These are phyloP conservation scores for Chromis chromis DNA, from an alignment of 2,797 vertebrate genomes.

Conservation along the genomic window DNA sequence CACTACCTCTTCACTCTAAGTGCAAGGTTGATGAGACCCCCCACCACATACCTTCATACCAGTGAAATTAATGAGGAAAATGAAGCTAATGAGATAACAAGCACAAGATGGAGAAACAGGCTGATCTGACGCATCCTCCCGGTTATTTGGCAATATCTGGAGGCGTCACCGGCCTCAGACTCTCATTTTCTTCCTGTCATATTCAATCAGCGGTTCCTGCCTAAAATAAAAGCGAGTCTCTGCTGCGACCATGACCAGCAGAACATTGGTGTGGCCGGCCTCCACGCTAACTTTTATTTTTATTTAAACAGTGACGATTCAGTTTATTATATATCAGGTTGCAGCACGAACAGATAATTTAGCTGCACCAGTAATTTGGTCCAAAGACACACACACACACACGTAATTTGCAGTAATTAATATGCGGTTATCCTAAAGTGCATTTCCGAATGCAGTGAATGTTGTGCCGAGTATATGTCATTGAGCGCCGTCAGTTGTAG, in stretches of 20 bases:
- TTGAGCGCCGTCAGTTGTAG: constrained; percentile 52
- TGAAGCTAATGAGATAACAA: constrained; percentile 83
- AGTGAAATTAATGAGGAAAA: constrained; percentile 75
- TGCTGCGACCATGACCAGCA: constrained; percentile 53
- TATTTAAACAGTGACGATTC: constrained; percentile 6
- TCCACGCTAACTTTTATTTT: constrained; percentile 25
- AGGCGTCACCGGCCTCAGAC: constrained; percentile 78
- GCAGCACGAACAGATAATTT: constrained; percentile 31
- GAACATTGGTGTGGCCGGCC: constrained; percentile 43
- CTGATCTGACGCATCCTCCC: constrained; percentile 77
- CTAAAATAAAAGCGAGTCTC: constrained; percentile 72
- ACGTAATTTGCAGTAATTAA: constrained; percentile 53
- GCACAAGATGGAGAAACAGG: constrained; percentile 74
- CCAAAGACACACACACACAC: constrained; percentile 25
- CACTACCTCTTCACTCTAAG: constrained; percentile 74
- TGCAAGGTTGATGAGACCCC: constrained; percentile 76
- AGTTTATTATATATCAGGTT: constrained; percentile 35
- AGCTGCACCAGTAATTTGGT: constrained; percentile 35
- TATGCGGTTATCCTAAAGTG: constrained; percentile 44
- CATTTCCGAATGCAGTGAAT: constrained; percentile 35
- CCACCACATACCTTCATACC: constrained; percentile 72
- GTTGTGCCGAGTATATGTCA: constrained; percentile 54
- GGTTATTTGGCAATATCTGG: constrained; percentile 82
- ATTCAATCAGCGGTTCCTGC: constrained; percentile 77
- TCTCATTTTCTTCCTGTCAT: constrained; percentile 84